Conservation (phyloP, 2,797 vertebrate genomes). For the Vultur gryphus region DNA sequence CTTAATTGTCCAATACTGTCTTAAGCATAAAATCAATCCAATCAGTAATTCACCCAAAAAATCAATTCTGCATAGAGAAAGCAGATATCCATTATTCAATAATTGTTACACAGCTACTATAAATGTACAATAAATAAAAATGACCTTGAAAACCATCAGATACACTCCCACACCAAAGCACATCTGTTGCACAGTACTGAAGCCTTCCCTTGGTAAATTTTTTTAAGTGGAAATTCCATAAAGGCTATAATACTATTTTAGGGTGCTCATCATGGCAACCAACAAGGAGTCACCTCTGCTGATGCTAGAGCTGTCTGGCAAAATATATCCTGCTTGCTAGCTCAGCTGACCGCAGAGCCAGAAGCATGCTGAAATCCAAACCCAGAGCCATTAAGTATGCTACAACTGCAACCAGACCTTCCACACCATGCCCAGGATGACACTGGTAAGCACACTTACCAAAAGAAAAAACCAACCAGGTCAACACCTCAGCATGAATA, state of each 20-base stretch:
- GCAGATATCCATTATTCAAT: conserved; percentile 55
- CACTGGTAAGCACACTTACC: not conserved
- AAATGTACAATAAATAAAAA: conserved; percentile 62
- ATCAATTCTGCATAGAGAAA: conserved; percentile 64
- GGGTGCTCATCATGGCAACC: not conserved
- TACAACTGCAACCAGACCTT: not conserved
- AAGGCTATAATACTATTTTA: not conserved
- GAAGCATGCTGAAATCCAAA: not conserved
- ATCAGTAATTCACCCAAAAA: conserved; percentile 63
- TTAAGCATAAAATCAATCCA: conserved; percentile 69
- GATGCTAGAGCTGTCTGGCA: not conserved
- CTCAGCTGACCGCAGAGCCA: not conserved
- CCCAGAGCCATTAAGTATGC: not conserved
- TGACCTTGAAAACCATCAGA: conserved; percentile 18
- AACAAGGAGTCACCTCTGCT: not conserved
- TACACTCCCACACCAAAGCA: not conserved
- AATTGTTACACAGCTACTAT: conserved; percentile 49
- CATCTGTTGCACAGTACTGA: not conserved
- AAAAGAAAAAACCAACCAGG: not conserved
- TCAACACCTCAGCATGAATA: not conserved
- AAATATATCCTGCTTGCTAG: not conserved
- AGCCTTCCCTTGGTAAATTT: not conserved
- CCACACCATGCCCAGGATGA: not conserved
- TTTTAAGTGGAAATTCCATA: not conserved
- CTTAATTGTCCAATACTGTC: conserved; percentile 34